Percentiles rank a stretch among this genome's conserved stretches.
These are phyloP conservation scores for Hippocampus zosterae DNA, from an alignment of 2,113 vertebrate genomes.

Conservation along the genomic window DNA sequence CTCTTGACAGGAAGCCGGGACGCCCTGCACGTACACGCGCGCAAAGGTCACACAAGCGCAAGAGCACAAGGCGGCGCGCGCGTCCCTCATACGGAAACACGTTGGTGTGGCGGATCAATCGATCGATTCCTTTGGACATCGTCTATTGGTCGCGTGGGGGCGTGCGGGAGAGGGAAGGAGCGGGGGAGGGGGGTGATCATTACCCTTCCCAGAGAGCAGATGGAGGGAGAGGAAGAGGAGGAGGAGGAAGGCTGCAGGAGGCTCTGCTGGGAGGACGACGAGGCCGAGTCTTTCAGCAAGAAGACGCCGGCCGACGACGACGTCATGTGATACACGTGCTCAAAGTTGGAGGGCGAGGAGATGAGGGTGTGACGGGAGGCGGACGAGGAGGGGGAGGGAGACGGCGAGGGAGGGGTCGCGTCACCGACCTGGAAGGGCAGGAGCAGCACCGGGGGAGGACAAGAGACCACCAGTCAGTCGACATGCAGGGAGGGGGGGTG, in stretches of 20 bases:
- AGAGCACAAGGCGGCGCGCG: no score
- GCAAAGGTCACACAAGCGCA: neutral
- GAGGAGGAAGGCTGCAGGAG: slow-evolving; percentile 64
- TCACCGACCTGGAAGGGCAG: slow-evolving; percentile 60
- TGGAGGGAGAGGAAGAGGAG: slow-evolving; percentile 80
- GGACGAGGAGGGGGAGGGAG: slow-evolving; percentile 34
- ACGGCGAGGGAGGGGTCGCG: slow-evolving; percentile 29
- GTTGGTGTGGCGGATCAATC: no score
- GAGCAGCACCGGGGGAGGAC: slow-evolving; percentile 31
- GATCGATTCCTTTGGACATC: neutral
- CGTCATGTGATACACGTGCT: slow-evolving; percentile 83
- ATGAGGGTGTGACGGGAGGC: slow-evolving; percentile 76
- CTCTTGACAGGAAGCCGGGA: slow-evolving; percentile 80
- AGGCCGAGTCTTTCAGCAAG: slow-evolving; percentile 77
- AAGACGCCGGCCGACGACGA: slow-evolving; percentile 76
- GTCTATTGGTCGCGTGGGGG: neutral
- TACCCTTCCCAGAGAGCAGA: slow-evolving; percentile 84
- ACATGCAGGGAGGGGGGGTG: neutral
- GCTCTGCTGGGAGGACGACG: slow-evolving; percentile 70
- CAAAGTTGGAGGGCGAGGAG: slow-evolving; percentile 82
- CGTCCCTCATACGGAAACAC: neutral
- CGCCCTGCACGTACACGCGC: slow-evolving; percentile 69
- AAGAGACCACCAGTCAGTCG: neutral
- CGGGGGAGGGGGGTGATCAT: slow-evolving; percentile 38
- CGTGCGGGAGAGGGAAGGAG: slow-evolving; percentile 19